Conservation (phyloP, 2,888 invertebrate genomes). For the Ectobius pallidus region DNA sequence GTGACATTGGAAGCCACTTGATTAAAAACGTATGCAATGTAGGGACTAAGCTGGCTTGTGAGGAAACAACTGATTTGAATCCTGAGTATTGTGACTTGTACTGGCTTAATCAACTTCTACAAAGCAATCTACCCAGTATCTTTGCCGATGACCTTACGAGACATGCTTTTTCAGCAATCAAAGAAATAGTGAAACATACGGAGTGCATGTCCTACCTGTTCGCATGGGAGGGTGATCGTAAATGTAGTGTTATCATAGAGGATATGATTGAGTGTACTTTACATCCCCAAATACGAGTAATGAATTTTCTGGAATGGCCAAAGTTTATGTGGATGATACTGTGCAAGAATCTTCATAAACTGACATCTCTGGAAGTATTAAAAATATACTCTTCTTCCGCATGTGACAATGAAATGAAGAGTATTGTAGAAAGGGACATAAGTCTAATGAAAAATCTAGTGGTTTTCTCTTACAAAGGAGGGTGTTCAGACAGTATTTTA, state of each 20-base stretch:
- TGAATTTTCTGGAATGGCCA: neutral
- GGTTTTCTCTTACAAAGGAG: neutral
- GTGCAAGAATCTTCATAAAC: neutral
- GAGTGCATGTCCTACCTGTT: constrained; percentile 2
- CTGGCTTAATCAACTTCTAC: neutral
- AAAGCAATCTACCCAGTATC: neutral
- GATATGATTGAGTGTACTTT: neutral
- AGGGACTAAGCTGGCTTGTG: neutral
- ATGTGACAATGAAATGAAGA: neutral
- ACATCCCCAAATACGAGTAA: neutral
- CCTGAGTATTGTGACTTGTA: neutral
- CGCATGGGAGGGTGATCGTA: neutral
- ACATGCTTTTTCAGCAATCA: neutral
- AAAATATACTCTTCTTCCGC: neutral
- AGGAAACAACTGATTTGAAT: neutral
- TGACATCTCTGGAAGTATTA: neutral
- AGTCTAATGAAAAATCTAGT: neutral
- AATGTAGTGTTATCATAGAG: neutral
- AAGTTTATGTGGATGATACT: neutral
- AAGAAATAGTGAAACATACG: neutral
- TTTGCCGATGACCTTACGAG: neutral
- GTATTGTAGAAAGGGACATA: neutral
- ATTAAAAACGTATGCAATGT: neutral
- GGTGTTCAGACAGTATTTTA: neutral
- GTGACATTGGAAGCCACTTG: neutral